phyloP scores from a whole-genome alignment of 1,140 invertebrate species.

The Drosophila kepulauana region DNA sequence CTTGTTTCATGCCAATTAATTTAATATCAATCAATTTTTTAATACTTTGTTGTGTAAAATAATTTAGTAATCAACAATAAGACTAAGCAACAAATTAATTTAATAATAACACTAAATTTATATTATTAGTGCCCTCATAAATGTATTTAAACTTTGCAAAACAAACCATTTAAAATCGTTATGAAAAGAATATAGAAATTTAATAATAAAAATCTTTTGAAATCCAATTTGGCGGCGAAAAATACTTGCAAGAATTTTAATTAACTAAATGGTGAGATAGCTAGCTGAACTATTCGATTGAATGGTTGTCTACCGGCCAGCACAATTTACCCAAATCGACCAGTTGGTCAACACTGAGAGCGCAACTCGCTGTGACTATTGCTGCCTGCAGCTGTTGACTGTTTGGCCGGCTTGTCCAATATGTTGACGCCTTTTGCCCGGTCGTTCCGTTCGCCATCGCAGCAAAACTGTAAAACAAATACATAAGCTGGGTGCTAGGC shows the following conservation, averaged over 20 bases:
- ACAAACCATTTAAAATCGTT: no score
- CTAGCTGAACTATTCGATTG: constrained; percentile 4
- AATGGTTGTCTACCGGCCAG: constrained; percentile 12
- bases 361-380: constrained; percentile 54
- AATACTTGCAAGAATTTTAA: constrained; percentile 11
- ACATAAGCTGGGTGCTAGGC: constrained; percentile 27
- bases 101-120: no score
- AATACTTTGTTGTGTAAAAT: no score
- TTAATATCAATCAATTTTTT: no score
- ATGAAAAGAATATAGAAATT: no score
- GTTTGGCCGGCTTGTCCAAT: constrained; percentile 48
- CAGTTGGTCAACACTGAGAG: constrained; percentile 50
- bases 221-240: background rate
- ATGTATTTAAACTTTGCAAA: no score
- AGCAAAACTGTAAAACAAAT: constrained; percentile 42
- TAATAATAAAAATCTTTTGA: background rate
- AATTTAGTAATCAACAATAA: no score
- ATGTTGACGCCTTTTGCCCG: constrained; percentile 53
- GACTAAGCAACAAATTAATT: no score
- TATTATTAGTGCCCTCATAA: no score
- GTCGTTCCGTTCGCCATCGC: background rate
- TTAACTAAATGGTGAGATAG: background rate
- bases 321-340: constrained; percentile 1
- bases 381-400: constrained; percentile 58
- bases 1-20: no score